These are phyloP conservation scores for Sebastes matsubarae DNA, from an alignment of 2,797 vertebrate species.

Conservation along the genomic window DNA sequence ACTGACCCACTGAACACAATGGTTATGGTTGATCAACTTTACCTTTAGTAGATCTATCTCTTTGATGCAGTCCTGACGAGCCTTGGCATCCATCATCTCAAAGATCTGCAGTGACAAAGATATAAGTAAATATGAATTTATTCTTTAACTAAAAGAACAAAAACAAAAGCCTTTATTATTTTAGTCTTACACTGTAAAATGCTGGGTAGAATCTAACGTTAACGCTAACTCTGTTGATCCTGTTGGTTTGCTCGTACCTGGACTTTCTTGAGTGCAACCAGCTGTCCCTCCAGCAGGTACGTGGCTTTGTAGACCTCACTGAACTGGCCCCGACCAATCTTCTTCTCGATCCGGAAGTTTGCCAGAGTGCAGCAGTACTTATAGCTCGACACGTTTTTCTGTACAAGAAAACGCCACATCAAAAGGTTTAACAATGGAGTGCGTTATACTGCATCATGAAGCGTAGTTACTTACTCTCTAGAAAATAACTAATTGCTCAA, in stretches of 20 bases:
- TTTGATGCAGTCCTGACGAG: constrained; percentile 93
- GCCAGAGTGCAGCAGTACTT: constrained; percentile 88
- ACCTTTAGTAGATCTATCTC: constrained; percentile 96
- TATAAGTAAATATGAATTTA: background rate
- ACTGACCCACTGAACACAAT: background rate
- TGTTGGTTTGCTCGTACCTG: constrained; percentile 79
- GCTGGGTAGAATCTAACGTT: too few relatives aligned
- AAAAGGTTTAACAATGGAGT: background rate
- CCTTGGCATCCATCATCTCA: constrained; percentile 96
- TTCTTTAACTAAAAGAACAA: too few relatives aligned
- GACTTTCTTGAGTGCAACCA: constrained; percentile 93
- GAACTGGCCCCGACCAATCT: constrained; percentile 94
- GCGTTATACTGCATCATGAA: background rate
- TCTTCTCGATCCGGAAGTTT: constrained; percentile 93
- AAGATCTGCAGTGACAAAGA: constrained; percentile 84
- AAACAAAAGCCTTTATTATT: too few relatives aligned
- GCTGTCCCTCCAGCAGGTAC: constrained; percentile 89
- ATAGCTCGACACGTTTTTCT: constrained; percentile 62
- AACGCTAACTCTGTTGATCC: too few relatives aligned
- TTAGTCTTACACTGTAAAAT: background rate
- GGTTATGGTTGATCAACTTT: constrained; percentile 39
- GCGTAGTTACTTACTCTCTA: too few relatives aligned
- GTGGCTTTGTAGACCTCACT: constrained; percentile 95
- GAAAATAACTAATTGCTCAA: too few relatives aligned
- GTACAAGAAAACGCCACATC: background rate